Evolutionary conservation across 2,888 invertebrate species (phyloP).

Genomic region (Colletes collaris): DNA sequence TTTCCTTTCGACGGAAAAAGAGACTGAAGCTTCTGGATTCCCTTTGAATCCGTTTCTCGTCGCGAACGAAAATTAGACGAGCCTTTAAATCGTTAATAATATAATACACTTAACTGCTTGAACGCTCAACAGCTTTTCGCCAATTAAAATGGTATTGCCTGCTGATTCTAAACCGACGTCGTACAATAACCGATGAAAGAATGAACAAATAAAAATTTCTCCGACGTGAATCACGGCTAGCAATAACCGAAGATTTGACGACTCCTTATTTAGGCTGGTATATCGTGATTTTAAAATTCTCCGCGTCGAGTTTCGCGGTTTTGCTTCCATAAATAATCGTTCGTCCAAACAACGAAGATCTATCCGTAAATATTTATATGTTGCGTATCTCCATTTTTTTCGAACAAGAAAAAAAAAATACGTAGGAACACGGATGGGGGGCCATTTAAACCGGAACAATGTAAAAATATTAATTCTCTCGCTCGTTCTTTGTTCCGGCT

Average conservation of each 20-base stretch:
- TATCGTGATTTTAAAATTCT: background rate
- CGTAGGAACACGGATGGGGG: too few species aligned
- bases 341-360: background rate
- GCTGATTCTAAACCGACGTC: conserved; percentile 26
- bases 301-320: conserved; percentile 1
- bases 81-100: conserved; percentile 16
- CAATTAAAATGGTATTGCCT: conserved; percentile 12
- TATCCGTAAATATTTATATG: too few species aligned
- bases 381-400: too few species aligned
- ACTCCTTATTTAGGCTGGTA: conserved; percentile 25
- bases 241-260: conserved; percentile 29
- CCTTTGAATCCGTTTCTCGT: background rate
- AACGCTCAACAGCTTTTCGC: conserved; percentile 2
- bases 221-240: conserved; percentile 28
- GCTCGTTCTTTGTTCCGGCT: too few species aligned
- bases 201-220: conserved; percentile 2
- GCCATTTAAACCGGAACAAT: too few species aligned
- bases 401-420: too few species aligned
- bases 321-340: conserved; percentile 3
- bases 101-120: background rate
- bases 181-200: conserved; percentile 19
- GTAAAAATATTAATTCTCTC: too few species aligned
- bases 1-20: background rate
- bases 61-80: conserved; percentile 26
- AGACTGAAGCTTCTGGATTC: background rate